Evolutionary conservation across 2,888 invertebrate species (phyloP).

Genomic region (Eilema griseolum): DNA sequence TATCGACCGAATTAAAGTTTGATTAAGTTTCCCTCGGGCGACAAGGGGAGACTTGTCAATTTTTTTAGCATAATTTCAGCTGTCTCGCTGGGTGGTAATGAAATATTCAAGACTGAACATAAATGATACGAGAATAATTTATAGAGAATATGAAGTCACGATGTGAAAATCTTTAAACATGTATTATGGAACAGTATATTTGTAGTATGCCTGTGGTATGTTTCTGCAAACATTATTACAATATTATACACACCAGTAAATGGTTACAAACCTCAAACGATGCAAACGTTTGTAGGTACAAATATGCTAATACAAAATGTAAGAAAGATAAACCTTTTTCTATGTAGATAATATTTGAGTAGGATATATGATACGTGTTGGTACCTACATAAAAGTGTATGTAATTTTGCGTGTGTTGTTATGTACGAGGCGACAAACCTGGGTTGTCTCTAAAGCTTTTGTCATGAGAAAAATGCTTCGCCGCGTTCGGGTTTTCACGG

Average conservation of each 20-base stretch:
- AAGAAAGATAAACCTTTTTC: constrained; percentile 19
- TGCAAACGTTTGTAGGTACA: not conserved
- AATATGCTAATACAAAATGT: constrained; percentile 7
- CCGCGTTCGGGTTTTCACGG: constrained; percentile 79
- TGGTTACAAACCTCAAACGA: not conserved
- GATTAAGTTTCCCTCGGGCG: constrained; percentile 71
- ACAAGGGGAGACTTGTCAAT: constrained; percentile 55
- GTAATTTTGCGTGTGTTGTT: constrained; percentile 51
- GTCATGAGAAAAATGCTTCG: constrained; percentile 79
- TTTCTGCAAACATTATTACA: not conserved
- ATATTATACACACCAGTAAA: not conserved
- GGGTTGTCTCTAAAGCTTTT: constrained; percentile 74
- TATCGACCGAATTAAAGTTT: constrained; percentile 82
- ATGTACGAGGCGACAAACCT: constrained; percentile 63
- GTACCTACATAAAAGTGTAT: constrained; percentile 29
- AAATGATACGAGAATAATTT: constrained; percentile 22
- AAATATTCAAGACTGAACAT: constrained; percentile 27
- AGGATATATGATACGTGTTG: constrained; percentile 17
- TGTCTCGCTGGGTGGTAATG: constrained; percentile 24
- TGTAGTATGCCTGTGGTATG: not conserved
- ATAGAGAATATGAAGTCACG: not conserved
- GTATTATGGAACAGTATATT: not conserved
- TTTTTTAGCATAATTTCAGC: constrained; percentile 44
- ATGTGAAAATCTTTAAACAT: not conserved
- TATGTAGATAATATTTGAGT: constrained; percentile 26